Conservation (phyloP, 2,113 vertebrate species). For the Empidonax traillii region DNA sequence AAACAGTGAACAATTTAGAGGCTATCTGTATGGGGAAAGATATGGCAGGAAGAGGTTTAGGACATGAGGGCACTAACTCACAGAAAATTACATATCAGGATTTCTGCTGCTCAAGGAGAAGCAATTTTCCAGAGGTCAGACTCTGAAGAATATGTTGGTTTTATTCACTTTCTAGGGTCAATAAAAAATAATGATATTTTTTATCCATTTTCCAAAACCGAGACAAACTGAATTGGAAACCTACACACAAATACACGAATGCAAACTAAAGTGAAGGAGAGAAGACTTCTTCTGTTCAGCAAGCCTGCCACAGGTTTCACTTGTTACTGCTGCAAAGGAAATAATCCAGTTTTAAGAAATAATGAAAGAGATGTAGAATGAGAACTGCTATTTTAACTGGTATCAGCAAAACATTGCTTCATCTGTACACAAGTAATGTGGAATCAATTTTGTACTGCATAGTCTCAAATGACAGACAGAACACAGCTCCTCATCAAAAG, state of each 20-base stretch:
- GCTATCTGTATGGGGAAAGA: not conserved
- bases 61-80: not conserved
- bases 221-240: not conserved
- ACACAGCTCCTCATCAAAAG: not conserved
- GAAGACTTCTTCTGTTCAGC: not conserved
- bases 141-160: not conserved
- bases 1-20: not conserved
- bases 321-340: not conserved
- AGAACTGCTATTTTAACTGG: not conserved
- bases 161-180: not conserved
- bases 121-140: not conserved
- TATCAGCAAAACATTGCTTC: not conserved
- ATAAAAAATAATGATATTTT: not conserved
- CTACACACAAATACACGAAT: not conserved
- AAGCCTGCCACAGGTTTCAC: not conserved
- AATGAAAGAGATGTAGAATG: not conserved
- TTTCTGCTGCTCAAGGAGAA: not conserved
- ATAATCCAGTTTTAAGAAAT: not conserved
- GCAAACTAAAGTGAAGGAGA: not conserved
- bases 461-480: not conserved
- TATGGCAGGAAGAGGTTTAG: rapidly evolving
- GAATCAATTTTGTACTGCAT: not conserved
- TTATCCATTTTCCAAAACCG: not conserved
- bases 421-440: not conserved
- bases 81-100: not conserved